phyloP scores from a whole-genome alignment of 2,888 invertebrate species.

The Smittia sp. region DNA sequence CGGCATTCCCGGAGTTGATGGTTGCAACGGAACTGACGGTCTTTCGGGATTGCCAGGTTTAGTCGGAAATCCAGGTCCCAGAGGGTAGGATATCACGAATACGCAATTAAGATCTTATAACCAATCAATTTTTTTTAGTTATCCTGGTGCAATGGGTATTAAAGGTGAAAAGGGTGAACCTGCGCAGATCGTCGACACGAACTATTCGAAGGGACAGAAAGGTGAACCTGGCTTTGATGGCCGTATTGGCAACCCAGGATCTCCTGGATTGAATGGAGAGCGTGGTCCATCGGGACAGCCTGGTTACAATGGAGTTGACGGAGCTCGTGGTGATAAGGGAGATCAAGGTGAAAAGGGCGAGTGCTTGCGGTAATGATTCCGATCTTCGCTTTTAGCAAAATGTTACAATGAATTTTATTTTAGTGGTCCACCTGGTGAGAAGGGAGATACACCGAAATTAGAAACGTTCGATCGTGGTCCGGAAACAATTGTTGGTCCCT shows the following conservation, averaged over 20 bases:
- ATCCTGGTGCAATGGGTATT: constrained; percentile 47
- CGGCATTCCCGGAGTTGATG: constrained; percentile 80
- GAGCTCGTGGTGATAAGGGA: constrained; percentile 69
- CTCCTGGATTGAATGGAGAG: constrained; percentile 66
- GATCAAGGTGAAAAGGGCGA: constrained; percentile 68
- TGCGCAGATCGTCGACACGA: constrained; percentile 55
- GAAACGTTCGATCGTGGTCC: not conserved
- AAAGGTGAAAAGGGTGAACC: constrained; percentile 78
- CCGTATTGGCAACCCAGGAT: constrained; percentile 49
- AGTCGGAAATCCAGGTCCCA: constrained; percentile 24
- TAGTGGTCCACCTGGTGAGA: constrained; percentile 29
- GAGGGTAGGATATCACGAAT: no score
- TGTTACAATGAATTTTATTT: not conserved
- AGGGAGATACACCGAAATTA: not conserved
- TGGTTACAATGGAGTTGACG: constrained; percentile 69
- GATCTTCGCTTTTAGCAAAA: not conserved
- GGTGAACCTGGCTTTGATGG: constrained; percentile 54
- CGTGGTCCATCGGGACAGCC: constrained; percentile 66
- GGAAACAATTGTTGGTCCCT: constrained; percentile 47
- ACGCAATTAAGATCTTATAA: not conserved
- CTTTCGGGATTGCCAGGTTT: constrained; percentile 62
- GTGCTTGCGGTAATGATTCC: constrained; percentile 51
- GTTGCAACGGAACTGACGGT: constrained; percentile 95
- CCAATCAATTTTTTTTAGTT: constrained; percentile 1
- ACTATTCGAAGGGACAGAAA: constrained; percentile 75